Evolutionary conservation across 2,113 vertebrate genomes (phyloP), one percentile per base, ranked within the genome.

Genomic region (Thinocorus orbignyianus): DNA sequence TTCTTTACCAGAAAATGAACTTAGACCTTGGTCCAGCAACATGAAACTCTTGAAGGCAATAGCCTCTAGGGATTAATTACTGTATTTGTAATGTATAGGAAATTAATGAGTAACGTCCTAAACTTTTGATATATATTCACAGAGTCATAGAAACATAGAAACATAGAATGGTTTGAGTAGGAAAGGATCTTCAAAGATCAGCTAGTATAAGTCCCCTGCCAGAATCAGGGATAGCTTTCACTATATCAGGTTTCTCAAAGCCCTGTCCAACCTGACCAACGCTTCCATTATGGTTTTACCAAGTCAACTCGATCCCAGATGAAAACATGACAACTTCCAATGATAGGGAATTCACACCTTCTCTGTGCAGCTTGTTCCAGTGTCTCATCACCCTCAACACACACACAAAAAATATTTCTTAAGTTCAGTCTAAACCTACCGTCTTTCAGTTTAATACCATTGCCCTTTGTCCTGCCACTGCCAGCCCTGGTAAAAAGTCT

Each of bases 401-500:
- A 57, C 64, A 55, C n/a, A n/a, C n/a, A 18, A 22, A 39, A 46
- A 18, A 11, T 37, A 11, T 44, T 81, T 6, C 6, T 24, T 49
- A n/a, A 26, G 18, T 31, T 9, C 15, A 37, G 22, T 22, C 11
- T 17, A 49, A 8, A 62, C 2, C 26, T 55, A 22, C 11, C 1
- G 3, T 17, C 49, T 78, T 64, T 49, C 35, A 44, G 4, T 44
- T 68, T 84, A 44, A 84, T 84, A 23, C 1, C 1, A 4, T 49
- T 62, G 3, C 1, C 3, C 11, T 11, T 55, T 55, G 31, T 17
- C 16, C 17, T 35, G 7, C 61, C 23, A 42, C 22, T 42, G 25
- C 7, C 42, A 4, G 4, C 10, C 23, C 20, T 25, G 1, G 0
- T 13, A 39, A 30, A 76, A 61, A 30, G 7, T 2, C 12, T 12